Base-by-base conservation (phyloP, 1,140 invertebrate genomes). In the Conus betulinus region DNA sequence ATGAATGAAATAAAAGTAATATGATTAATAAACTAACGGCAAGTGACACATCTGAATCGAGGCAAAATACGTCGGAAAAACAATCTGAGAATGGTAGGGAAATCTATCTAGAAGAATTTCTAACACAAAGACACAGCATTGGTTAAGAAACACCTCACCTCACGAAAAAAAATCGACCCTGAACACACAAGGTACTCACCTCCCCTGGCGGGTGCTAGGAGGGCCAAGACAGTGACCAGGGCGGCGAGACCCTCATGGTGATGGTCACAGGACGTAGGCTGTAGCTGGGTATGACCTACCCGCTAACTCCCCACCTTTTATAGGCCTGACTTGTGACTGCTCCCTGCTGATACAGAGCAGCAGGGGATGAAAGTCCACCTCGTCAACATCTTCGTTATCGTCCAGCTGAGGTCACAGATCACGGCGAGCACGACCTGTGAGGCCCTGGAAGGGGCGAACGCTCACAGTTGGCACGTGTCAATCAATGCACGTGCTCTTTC, bases 181-280 rank as follows among this genome's bases (percentile, higher is more conserved):
- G 67, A n/a, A 71, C 6, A n/a, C 11, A 20, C 60, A 23, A 13
- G 10, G 8, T 1, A 84, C 82, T 84, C 27, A 84, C 82, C 82
- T 60, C 53, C 82, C 55, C 55, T 84, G 82, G 82, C 82, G 17
- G 82, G 53, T 5, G 82, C 82, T 55, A 84, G 82, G 57, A 84
- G 57, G 82, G 82, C 57, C 53, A 84, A 10, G 63, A n/a, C 67
- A 71, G 82, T 84, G 82, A 84, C 82, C 57, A 84, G n/a, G 23
- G 82, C 82, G 82, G 57, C 27, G 13, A 84, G n/a, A 13, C 8
- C 82, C 57, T 84, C 82, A 84, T 84, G 79, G 0, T 60, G 53
- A n/a, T 27, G 82, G 82, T 84, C 57, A 67, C 82, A 71, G 67
- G 67, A 71, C 13, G 67, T 5, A 23, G 20, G n/a, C 10, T 39